These are phyloP conservation scores for Corynorhinus townsendii DNA, from an alignment of 2,113 vertebrate species.

Conservation along the genomic window DNA sequence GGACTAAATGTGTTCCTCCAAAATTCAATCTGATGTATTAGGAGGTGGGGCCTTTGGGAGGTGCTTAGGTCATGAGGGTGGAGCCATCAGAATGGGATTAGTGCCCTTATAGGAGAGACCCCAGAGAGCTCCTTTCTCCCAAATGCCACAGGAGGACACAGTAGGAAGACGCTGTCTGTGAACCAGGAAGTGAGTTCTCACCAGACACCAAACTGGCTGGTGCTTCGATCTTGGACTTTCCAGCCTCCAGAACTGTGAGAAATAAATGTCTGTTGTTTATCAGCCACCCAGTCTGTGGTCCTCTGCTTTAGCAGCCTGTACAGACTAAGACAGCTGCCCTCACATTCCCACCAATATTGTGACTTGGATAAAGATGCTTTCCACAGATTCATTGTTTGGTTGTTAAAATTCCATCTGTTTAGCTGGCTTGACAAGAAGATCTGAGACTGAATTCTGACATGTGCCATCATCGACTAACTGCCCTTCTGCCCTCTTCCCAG, in stretches of 20 bases:
- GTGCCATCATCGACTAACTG: background rate
- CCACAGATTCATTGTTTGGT: background rate
- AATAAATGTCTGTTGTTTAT: background rate
- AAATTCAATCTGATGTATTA: background rate
- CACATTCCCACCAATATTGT: background rate
- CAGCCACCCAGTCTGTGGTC: background rate
- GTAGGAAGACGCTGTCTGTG: rapidly evolving
- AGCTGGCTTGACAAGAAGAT: background rate
- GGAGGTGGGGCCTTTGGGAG: background rate
- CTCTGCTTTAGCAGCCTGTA: background rate
- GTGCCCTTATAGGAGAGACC: background rate
- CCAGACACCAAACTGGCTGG: background rate
- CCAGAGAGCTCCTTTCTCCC: background rate
- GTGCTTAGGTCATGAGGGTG: background rate
- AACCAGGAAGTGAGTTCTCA: background rate
- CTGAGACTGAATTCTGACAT: background rate
- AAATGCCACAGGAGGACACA: background rate
- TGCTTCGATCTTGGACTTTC: background rate
- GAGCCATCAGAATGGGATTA: background rate
- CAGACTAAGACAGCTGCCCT: background rate
- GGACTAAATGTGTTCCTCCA: background rate
- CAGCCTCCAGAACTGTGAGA: background rate
- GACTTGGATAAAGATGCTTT: background rate
- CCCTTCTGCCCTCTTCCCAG: background rate
- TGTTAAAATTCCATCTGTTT: background rate